Evolutionary conservation across 2,888 invertebrate species (phyloP), one percentile per base, ranked within the genome.

Genomic region (Protodeltote pygarga): DNA sequence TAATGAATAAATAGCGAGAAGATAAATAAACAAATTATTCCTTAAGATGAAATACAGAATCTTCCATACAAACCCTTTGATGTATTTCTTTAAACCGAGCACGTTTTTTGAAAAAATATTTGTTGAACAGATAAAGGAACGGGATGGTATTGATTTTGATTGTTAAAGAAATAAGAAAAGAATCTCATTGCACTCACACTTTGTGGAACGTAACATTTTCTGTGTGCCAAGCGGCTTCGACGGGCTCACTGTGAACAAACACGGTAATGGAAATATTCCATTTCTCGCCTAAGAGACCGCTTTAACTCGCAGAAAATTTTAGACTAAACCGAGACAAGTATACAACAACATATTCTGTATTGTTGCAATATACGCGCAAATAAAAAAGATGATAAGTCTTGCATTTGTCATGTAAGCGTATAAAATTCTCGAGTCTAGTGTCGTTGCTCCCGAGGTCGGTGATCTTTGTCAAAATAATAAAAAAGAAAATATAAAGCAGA

Each of bases 221-320:
- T 39, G 31, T 62, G 37, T 35, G 13, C 28, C 21, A 3, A 29
- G 17, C 32, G 34, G 33, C 41, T 34, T 3, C 37, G n/a, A 11
- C 29, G 27, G 27, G 19, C 37, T 45, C 25, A 19, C 28, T 5
- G 8, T 5, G 37, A 39, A 39, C 57, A 55, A 49, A 59, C 63
- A 55, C 25, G 35, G 46, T 62, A 69, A 75, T 72, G 62, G 67
- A 63, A 64, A 62, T 54, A 59, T 61, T 57, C 47, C 44, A 71
- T 66, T 68, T 71, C 71, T 71, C 67, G 67, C 34, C 49, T 47
- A 60, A 62, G 59, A 63, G 14, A 27, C n/a, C 44, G 49, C 34
- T 49, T 41, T 46, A 49, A 45, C 50, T 44, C 45, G 37, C 29
- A 25, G 37, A 48, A 34, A 53, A 60, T 55, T 54, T 63, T 14